phyloP scores from a whole-genome alignment of 37 sponge, comb jelly and placozoan genomes.

The Halisarca cf. caerulea region DNA sequence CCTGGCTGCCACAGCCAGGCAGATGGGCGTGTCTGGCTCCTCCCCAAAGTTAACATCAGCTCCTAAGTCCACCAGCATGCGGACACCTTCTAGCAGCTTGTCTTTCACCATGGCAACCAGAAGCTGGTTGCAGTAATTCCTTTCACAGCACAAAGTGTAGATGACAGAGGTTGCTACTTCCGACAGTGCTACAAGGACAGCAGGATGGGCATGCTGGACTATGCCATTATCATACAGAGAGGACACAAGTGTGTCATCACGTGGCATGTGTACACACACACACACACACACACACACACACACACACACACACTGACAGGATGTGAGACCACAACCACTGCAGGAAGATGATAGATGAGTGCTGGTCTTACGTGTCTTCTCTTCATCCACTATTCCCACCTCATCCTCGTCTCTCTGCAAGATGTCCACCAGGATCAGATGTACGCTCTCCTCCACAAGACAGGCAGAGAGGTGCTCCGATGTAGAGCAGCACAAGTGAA shows the following conservation, averaged over 20 bases:
- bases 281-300: neutral
- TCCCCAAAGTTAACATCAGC: conserved; percentile 63
- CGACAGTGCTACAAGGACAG: conserved; percentile 32
- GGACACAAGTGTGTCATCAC: no score
- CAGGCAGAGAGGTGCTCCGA: conserved; percentile 27
- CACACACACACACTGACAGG: conserved; percentile 28
- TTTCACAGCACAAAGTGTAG: conserved; percentile 43
- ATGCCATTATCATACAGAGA: no score
- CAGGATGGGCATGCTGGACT: no score
- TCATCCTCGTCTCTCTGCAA: conserved; percentile 37
- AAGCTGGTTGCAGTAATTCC: conserved; percentile 64
- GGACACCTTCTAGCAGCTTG: conserved; percentile 61
- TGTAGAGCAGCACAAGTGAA: conserved; percentile 15
- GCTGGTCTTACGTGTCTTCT: neutral
- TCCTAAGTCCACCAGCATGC: conserved; percentile 59
- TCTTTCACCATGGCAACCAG: conserved; percentile 55
- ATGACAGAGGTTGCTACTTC: conserved; percentile 61
- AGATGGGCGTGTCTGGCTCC: conserved; percentile 53
- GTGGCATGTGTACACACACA: neutral
- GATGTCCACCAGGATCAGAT: conserved; percentile 39
- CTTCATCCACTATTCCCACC: neutral
- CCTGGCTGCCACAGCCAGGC: conserved; percentile 45
- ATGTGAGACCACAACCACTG: neutral
- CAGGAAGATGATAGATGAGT: neutral
- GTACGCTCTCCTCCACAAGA: conserved; percentile 33